These are phyloP conservation scores for Tanytarsus gracilentus DNA, from an alignment of 2,888 invertebrate genomes.

Conservation along the genomic window DNA sequence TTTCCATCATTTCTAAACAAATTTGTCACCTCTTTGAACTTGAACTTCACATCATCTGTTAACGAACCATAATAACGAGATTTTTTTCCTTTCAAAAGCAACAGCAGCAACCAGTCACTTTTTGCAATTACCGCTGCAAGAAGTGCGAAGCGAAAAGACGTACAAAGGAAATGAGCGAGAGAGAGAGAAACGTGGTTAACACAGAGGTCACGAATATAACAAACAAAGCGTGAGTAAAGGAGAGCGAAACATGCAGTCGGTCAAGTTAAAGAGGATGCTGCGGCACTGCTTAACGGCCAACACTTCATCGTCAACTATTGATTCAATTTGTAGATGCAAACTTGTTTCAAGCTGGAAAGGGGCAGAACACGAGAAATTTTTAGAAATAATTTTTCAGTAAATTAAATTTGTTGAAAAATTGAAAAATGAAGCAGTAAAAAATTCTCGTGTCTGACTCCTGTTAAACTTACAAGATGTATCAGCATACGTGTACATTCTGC, in stretches of 20 bases:
- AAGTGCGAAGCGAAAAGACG: slow-evolving; percentile 6
- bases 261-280: slow-evolving; percentile 20
- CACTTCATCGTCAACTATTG: background rate
- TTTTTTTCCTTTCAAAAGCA: background rate
- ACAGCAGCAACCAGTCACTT: background rate
- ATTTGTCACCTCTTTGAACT: background rate
- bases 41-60: slow-evolving; percentile 10
- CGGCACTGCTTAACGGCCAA: slow-evolving; percentile 2
- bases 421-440: no score
- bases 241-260: slow-evolving; percentile 15
- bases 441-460: no score
- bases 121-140: slow-evolving; percentile 1
- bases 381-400: no score
- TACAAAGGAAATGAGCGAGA: background rate
- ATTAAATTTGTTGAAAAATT: no score
- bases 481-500: no score
- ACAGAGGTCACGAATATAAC: slow-evolving; percentile 27
- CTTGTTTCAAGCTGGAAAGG: no score
- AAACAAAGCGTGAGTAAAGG: slow-evolving; percentile 13
- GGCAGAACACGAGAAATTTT: no score
- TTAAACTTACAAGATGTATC: no score
- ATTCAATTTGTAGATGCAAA: no score
- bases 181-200: slow-evolving; percentile 23
- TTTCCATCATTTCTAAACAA: background rate
- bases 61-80: slow-evolving; percentile 24